Evolutionary conservation across 2,888 invertebrate genomes (phyloP), one percentile per base, ranked within the genome.

Genomic region (Cinara cedri): DNA sequence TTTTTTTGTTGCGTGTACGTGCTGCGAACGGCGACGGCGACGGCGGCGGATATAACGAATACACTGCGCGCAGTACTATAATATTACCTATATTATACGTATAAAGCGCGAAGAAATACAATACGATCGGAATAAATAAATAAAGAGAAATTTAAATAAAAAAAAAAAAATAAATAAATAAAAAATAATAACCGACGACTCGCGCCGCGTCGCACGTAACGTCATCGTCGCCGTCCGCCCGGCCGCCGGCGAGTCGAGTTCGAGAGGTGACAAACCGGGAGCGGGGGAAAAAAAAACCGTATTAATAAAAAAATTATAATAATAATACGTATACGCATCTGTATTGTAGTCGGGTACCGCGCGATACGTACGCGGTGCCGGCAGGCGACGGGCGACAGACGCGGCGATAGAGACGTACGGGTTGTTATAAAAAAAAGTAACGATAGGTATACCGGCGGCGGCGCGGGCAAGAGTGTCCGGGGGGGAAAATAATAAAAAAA

Each of bases 221-320:
- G 34, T 34, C 34, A 6, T 34, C 34, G 54, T 19, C 26, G 57
- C 9, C 6, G 26, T 60, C 6, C 34, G 57, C 24, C 16, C 16
- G 60, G 26, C 9, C 60, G 60, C 24, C n/a, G 16, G 60, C 10
- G 26, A 16, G 16, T 16, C 42, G n/a, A n/a, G 42, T 34, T 4
- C 34, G 4, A 42, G 42, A 63, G 63, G 63, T 63, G 63, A 63
- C 63, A 42, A 42, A 63, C 63, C 63, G 63, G 63, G 42, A 63
- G n/a, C n/a, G n/a, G n/a, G n/a, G n/a, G 16, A 62, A 8, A 62
- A 42, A 42, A 60, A 60, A 63, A 44, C 13, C 14, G 8, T 24
- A 4, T 16, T 24, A 26, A 16, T 26, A 26, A 60, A 60, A 60
- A 60, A 60, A 60, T 60, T 16, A 10, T 34, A 26, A 26, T 60